Evolutionary conservation across 2,113 vertebrate genomes (phyloP).

Genomic region (Sorex fumeus): DNA sequence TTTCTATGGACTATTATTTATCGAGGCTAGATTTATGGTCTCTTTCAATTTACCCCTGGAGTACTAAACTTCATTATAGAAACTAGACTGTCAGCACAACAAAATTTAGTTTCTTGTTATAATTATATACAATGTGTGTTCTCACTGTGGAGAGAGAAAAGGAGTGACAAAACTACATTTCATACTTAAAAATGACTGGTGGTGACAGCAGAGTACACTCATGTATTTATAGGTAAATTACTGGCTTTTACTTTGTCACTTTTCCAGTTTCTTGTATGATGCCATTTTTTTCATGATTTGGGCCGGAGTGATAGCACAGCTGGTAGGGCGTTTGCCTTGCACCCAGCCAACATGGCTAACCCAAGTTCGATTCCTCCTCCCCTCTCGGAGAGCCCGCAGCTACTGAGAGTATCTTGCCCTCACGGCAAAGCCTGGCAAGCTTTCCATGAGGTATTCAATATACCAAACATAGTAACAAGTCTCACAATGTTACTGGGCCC

Average conservation of each 20-base stretch:
- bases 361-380: no score
- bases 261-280: background rate
- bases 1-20: background rate
- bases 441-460: no score
- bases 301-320: no score
- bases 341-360: no score
- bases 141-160: background rate
- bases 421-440: no score
- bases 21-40: background rate
- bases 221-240: conserved; percentile 17
- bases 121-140: background rate
- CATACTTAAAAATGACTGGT: background rate
- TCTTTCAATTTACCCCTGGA: background rate
- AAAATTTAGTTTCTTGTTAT: background rate
- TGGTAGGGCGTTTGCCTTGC: no score
- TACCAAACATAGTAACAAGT: no score
- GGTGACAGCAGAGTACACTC: background rate
- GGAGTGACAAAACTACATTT: background rate
- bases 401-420: no score
- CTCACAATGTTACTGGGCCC: no score
- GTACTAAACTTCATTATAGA: background rate
- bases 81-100: background rate
- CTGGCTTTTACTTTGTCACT: conserved; percentile 40
- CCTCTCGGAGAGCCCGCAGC: no score
- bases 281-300: conserved; percentile 37